Evolutionary conservation across 2,888 invertebrate genomes (phyloP), one percentile per base, ranked within the genome.

Genomic region (Neocrepidodera transversa): DNA sequence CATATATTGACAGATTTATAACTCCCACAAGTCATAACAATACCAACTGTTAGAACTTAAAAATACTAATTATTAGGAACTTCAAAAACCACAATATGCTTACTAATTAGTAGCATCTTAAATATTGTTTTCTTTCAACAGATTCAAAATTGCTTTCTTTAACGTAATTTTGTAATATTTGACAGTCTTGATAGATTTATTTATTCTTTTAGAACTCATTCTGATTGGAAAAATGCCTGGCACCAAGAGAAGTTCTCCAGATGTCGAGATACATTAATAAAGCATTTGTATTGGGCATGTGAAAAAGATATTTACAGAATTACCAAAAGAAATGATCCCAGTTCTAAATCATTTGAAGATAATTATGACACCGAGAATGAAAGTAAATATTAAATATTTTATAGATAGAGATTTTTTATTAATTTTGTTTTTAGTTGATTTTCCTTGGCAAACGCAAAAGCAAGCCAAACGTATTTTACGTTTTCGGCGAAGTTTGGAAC

Each of bases 301-400:
- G 83, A 84, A 70, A 86, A 86, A 70, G 86, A 86, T 68, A 85
- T 86, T 64, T 86, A 86, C 71, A 79, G 83, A 8, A 67, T 84
- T 50, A 79, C 81, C n/a, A 76, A 83, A 63, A 79, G 83, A 69
- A 82, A 77, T 67, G 74, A 71, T 48, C 66, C 63, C 23, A 62
- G 32, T 28, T 63, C 42, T 47, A 58, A 66, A 58, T 62, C 45
- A 23, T 47, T 65, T 35, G 49, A 60, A 26, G 55, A 62, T 28
- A 40, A 60, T 42, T 30, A 60, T 38, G 53, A 67, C 51, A n/a
- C n/a, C n/a, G 63, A 64, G 6, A 54, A 62, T 28, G 68, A 70
- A 14, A 47, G 70, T 68, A 65, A 65, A 56, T 49, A 59, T 17
- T 36, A 36, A 16, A 35, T 35, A n/a, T 35, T 3, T 35, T 35